Evolutionary conservation across 2,888 invertebrate genomes (phyloP).

Genomic region (Gisinianus flammeolus): DNA sequence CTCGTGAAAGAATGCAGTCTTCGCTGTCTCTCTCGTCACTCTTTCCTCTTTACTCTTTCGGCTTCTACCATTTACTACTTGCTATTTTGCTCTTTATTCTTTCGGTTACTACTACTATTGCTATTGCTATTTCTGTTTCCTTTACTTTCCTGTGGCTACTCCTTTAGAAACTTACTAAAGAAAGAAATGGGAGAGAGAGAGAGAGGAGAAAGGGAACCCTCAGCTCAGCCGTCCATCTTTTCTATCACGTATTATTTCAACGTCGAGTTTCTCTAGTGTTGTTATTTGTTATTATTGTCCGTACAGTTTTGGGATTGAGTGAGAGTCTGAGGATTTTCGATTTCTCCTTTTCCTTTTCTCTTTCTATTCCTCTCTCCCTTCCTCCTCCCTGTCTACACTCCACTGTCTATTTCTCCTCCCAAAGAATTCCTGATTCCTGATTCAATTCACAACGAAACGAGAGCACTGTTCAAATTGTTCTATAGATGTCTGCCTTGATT

Average conservation of each 20-base stretch:
- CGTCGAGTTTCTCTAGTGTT: not conserved
- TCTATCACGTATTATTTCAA: conserved; percentile 27
- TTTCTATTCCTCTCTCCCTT: not conserved
- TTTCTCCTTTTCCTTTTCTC: not conserved
- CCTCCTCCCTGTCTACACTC: not conserved
- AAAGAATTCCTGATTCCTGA: not conserved
- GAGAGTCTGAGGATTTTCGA: conserved; percentile 8
- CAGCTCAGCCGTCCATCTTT: not conserved
- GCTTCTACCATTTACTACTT: too few relatives aligned
- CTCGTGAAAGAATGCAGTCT: not conserved
- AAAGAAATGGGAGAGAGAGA: too few relatives aligned
- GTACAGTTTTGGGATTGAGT: not conserved
- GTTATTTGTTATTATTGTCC: conserved; percentile 9
- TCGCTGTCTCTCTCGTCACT: conserved; percentile 25
- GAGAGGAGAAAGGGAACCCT: too few relatives aligned
- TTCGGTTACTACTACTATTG: too few relatives aligned
- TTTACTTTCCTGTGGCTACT: too few relatives aligned
- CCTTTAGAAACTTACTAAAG: too few relatives aligned
- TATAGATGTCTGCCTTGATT: not conserved
- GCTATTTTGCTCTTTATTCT: too few relatives aligned
- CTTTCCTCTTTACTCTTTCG: not conserved
- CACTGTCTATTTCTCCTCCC: not conserved
- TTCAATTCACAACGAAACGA: conserved; percentile 6
- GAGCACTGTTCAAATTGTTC: not conserved
- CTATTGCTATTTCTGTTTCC: too few relatives aligned